These are phyloP conservation scores for Pachycephala philippinensis DNA, from an alignment of 2,113 vertebrate species.

Conservation along the genomic window DNA sequence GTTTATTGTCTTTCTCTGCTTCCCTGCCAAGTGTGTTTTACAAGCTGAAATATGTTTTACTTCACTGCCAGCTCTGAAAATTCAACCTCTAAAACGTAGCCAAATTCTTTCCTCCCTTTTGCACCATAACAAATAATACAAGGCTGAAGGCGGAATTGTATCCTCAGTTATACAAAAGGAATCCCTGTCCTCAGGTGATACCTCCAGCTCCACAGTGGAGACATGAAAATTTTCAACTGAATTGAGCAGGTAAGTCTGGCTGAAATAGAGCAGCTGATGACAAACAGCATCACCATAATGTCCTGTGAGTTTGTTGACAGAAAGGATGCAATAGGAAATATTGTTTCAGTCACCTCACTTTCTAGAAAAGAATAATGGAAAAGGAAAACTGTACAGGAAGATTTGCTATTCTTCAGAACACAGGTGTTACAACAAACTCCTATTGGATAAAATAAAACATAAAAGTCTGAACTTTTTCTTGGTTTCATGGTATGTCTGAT, in stretches of 20 bases:
- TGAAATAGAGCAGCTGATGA: background rate
- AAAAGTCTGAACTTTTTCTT: background rate
- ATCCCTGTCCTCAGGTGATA: background rate
- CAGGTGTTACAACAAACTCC: accelerated
- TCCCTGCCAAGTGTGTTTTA: slow-evolving; percentile 24
- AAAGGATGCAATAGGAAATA: background rate
- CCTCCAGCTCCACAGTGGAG: background rate
- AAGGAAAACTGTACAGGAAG: background rate
- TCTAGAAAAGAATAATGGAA: background rate
- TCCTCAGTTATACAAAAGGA: background rate
- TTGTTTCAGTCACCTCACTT: background rate
- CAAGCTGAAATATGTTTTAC: slow-evolving; percentile 44
- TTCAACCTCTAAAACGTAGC: background rate
- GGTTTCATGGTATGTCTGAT: background rate
- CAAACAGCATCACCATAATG: background rate
- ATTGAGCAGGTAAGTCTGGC: background rate
- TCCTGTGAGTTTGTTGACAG: background rate
- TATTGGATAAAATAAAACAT: background rate
- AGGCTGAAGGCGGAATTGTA: background rate
- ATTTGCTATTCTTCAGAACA: background rate
- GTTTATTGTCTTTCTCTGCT: slow-evolving; percentile 33
- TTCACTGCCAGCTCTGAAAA: slow-evolving; percentile 24
- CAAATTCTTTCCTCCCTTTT: background rate
- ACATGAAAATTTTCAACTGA: background rate
- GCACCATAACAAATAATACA: background rate